Percentiles rank a stretch among this genome's conserved stretches.
phyloP scores from a whole-genome alignment of 2,797 vertebrate species.

The Pampus argenteus region DNA sequence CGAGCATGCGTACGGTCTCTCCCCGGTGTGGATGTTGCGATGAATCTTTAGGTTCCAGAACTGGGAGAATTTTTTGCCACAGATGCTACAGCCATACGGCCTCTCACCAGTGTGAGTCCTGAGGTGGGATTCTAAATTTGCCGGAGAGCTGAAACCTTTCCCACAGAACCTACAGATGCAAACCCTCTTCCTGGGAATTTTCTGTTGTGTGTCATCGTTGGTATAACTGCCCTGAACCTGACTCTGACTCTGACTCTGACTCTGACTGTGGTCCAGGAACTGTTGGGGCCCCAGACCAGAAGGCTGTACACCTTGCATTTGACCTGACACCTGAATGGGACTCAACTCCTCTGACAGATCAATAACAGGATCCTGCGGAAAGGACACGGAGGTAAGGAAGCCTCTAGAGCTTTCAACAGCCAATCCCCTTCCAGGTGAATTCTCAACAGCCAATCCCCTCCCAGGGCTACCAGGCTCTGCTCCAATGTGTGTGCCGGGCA shows the following conservation, averaged over 20 bases:
- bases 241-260: slow-evolving; percentile 19
- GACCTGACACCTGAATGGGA: slow-evolving; percentile 33
- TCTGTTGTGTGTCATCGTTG: slow-evolving; percentile 7
- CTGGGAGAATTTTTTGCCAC: slow-evolving; percentile 80
- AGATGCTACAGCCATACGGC: slow-evolving; percentile 73
- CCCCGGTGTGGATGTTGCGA: slow-evolving; percentile 78
- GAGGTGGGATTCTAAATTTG: slow-evolving; percentile 76
- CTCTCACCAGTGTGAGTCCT: slow-evolving; percentile 78
- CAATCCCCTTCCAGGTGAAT: slow-evolving; percentile 25
- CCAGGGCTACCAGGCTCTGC: slow-evolving; percentile 36
- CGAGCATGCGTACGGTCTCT: slow-evolving; percentile 73
- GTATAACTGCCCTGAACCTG: slow-evolving; percentile 16
- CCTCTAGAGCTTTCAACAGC: slow-evolving; percentile 21
- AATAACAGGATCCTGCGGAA: slow-evolving; percentile 47
- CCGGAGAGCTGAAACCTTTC: slow-evolving; percentile 70
- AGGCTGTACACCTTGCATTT: slow-evolving; percentile 21
- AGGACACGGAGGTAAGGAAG: slow-evolving; percentile 29
- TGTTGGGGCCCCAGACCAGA: slow-evolving; percentile 14
- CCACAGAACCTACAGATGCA: slow-evolving; percentile 73
- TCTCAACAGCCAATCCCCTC: slow-evolving; percentile 32
- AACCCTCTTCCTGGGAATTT: slow-evolving; percentile 50
- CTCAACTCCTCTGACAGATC: slow-evolving; percentile 55
- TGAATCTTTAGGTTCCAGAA: slow-evolving; percentile 83
- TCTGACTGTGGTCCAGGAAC: slow-evolving; percentile 19
- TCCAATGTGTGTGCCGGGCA: slow-evolving; percentile 24